Base-by-base conservation (phyloP, 1,140 invertebrate species). In the Cephus cinctus region DNA sequence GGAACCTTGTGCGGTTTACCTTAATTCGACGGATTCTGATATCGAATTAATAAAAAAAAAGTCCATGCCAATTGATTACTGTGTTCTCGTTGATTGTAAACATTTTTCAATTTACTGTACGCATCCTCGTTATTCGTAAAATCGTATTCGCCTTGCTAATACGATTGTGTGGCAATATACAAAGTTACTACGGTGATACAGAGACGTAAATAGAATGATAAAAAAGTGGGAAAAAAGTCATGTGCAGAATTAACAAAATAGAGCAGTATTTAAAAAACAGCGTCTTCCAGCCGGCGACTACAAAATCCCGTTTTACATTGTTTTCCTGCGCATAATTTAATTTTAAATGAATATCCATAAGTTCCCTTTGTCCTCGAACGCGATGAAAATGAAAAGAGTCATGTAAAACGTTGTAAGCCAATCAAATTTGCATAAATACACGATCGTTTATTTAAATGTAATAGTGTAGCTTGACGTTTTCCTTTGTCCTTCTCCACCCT, bases 391-490 rank as follows among this genome's bases (percentile, higher is more conserved):
- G 23, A 50, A 34, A 32, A 46, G 48, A 54, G 52, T 59, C 63
- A 55, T 67, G 61, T 63, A 54, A 63, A 49, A 41, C 59, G 55
- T 65, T 67, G 64, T 67, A 65, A 65, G 68, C 61, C 65, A 67
- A 65, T 67, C 60, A 69, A 71, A 65, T 72, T 70, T 67, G 61
- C 65, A 69, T 70, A 61, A 72, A 72, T 72, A 72, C 58, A 70
- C 60, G 58, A 71, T 71, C 59, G 65, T 67, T 71, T 69, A 66
- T 69, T 67, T 69, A 59, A 67, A 58, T 63, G 58, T 69, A 65
- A 56, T 35, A 48, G 32, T 21, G 32, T 36, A 43, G 16, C 22
- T 30, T 43, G 43, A 43, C 41, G 23, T 44, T 39, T 21, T 44
- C 25, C 48, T 39, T 43, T 43, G 22, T 43, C 15, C 48, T 42